Base-by-base conservation (phyloP, 2,113 vertebrate species). In the Brienomyrus longianalis region DNA sequence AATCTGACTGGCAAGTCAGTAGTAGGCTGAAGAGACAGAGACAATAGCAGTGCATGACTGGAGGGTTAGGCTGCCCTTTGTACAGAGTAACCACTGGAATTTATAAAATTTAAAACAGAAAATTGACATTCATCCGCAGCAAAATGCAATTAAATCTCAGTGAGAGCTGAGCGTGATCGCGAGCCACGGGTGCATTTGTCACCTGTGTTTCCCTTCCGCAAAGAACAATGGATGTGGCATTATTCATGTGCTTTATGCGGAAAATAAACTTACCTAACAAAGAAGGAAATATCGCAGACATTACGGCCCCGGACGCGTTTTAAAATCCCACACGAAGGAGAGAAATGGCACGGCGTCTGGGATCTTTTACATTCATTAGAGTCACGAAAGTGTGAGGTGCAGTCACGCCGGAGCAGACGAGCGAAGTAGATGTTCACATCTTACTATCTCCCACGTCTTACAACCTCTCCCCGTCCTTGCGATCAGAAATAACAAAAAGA, bases 251-350 rank as follows among this genome's bases (percentile, higher is more conserved):
- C 10, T 52, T 90, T 23, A 77, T 86, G 59, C 21, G n/a, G 56
- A 48, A 54, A 83, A 5, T 11, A 27, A 93, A 94, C 93, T 95
- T 93, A 94, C 94, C 94, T 21, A 93, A 48, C 77, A 92, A 90
- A 7, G 84, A 51, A 87, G 59, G 21, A 87, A 83, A 48, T 51
- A 86, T 48, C 19, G 90, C 91, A 87, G 89, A 43, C 94, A 95
- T 95, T 80, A 86, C 90, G 89, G 77, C 90, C 89, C 80, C 59
- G 89, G 90, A 51, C 86, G 50, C 90, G 80, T 48, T 48, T 89
- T 90, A 89, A 86, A 91, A 92, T 92, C 90, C 90, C 77, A 89
- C 83, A 74, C 51, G 88, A 86, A 59, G 31, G 74, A 5, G 48
- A 70, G 45, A 21, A 62, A 66, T 48, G 43, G 83, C 89, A 83